Conservation (phyloP, 2,888 invertebrate genomes). For the Aleiodes testaceus region DNA sequence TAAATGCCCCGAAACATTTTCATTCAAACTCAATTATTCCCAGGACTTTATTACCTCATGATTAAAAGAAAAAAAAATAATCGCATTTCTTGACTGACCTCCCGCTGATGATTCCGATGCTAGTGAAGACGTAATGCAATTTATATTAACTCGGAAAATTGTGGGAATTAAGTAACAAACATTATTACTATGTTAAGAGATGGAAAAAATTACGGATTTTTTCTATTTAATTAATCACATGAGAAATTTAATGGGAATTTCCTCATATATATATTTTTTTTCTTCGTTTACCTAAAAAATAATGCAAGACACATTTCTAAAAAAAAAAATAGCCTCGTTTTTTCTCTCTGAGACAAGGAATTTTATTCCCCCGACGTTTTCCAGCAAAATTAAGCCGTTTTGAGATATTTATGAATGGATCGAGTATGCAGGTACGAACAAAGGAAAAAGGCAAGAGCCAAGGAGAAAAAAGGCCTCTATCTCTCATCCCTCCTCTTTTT, state of each 20-base stretch:
- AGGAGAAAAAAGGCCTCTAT: not conserved
- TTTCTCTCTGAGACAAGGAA: conserved; percentile 66
- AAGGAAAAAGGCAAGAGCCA: conserved; percentile 44
- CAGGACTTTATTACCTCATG: not conserved
- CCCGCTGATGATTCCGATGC: conserved; percentile 15
- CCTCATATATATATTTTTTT: too few relatives aligned
- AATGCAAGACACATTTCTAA: not conserved
- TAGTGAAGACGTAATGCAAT: not conserved
- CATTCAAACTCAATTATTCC: not conserved
- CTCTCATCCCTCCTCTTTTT: not conserved
- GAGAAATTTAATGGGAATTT: too few relatives aligned
- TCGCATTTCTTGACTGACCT: conserved; percentile 12
- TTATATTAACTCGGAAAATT: not conserved
- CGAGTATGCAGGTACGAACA: conserved; percentile 52
- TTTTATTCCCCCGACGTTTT: conserved; percentile 67
- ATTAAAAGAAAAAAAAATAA: not conserved
- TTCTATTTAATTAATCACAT: not conserved
- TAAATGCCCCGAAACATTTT: not conserved
- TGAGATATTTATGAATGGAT: conserved; percentile 73
- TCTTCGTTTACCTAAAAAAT: conserved; percentile 47
- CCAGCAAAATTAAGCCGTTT: conserved; percentile 72
- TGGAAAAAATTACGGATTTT: not conserved
- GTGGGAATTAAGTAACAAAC: conserved; percentile 21
- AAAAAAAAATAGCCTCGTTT: conserved; percentile 65
- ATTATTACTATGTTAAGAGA: conserved; percentile 41